Evolutionary conservation across 2,888 invertebrate species (phyloP).

Genomic region (Leptinotarsa peninsularis): DNA sequence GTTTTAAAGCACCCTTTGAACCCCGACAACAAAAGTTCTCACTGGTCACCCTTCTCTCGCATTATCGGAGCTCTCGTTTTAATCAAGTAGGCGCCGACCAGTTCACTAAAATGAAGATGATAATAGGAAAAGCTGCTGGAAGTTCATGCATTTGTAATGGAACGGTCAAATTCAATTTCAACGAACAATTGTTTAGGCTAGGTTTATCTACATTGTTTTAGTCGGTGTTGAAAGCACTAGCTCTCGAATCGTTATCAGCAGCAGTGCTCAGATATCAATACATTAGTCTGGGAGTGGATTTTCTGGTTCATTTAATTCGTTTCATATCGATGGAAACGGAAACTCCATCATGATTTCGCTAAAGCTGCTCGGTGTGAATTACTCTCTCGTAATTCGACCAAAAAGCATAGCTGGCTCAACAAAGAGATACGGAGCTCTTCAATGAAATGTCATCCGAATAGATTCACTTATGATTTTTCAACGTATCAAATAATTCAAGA

Average conservation of each 20-base stretch:
- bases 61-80: constrained; percentile 57
- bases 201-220: background rate
- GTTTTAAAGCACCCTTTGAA: constrained; percentile 63
- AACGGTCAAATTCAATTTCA: constrained; percentile 31
- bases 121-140: constrained; percentile 42
- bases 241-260: background rate
- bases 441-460: too few species aligned
- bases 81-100: constrained; percentile 58
- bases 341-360: background rate
- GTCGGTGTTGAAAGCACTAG: background rate
- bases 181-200: constrained; percentile 3
- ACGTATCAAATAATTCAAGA: too few species aligned
- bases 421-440: too few species aligned
- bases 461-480: too few species aligned
- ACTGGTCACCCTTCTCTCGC: constrained; percentile 54
- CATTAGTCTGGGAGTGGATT: background rate
- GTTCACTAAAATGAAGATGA: constrained; percentile 45
- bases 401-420: too few species aligned
- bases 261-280: background rate
- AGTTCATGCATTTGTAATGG: constrained; percentile 50
- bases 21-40: constrained; percentile 58
- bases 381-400: too few species aligned
- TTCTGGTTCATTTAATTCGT: background rate
- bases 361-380: too few species aligned
- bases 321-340: background rate